These are phyloP conservation scores for Bolinopsis microptera DNA, from an alignment of 37 sponge, comb jelly and placozoan genomes.

Conservation along the genomic window DNA sequence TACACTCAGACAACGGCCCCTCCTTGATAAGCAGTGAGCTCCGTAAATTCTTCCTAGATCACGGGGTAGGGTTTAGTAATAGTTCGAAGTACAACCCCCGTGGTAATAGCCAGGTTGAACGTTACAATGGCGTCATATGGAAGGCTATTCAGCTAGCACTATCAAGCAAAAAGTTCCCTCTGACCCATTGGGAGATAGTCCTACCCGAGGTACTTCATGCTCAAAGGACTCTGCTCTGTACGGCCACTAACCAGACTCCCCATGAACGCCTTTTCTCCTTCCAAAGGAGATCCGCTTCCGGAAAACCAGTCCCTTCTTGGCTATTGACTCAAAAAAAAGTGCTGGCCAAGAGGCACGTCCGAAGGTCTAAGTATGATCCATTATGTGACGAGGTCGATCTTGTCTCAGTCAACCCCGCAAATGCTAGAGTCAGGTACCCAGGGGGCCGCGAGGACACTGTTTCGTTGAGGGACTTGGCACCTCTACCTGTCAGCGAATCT, in stretches of 20 bases:
- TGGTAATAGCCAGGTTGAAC: neutral
- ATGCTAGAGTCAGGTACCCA: neutral
- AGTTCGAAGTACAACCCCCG: neutral
- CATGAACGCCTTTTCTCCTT: neutral
- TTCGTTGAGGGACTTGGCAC: too few species aligned
- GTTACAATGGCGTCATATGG: neutral
- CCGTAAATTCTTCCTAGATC: too few species aligned
- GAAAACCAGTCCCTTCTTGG: neutral
- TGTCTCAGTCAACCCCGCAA: neutral
- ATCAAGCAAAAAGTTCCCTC: neutral
- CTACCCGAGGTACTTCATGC: neutral
- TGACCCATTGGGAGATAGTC: neutral
- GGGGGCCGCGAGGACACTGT: neutral
- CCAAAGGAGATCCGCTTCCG: neutral
- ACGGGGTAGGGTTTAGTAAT: neutral
- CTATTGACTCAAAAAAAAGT: neutral
- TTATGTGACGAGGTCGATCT: neutral
- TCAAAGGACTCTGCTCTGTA: neutral
- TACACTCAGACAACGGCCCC: neutral
- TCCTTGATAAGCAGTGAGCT: neutral
- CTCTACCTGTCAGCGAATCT: too few species aligned
- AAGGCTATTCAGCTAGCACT: neutral
- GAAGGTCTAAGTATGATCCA: neutral
- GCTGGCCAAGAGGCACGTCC: neutral
- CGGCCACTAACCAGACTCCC: neutral